These are phyloP conservation scores for Caenorhabditis sp. DNA, from an alignment of 2,888 invertebrate genomes.

Conservation along the genomic window DNA sequence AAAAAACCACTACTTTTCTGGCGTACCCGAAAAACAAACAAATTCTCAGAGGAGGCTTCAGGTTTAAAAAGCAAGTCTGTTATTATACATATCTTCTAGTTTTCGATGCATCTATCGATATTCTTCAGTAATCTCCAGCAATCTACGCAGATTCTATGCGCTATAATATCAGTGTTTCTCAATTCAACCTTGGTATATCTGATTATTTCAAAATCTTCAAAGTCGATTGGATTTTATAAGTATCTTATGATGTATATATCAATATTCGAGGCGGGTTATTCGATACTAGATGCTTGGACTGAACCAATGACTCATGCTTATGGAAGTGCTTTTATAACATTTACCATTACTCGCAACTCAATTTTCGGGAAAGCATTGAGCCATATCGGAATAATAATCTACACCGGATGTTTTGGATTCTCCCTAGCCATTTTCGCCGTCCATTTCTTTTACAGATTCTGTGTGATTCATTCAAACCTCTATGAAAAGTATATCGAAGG, in stretches of 20 bases:
- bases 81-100: no score
- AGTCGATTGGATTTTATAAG: neutral
- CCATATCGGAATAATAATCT: slow-evolving; percentile 1
- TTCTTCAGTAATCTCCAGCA: neutral
- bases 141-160: neutral
- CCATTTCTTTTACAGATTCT: slow-evolving; percentile 24
- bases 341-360: neutral
- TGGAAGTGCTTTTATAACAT: no score
- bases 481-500: slow-evolving; percentile 5
- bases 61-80: no score
- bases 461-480: slow-evolving; percentile 5
- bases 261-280: neutral
- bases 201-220: neutral
- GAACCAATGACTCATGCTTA: neutral
- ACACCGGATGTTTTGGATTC: slow-evolving; percentile 16
- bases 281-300: neutral
- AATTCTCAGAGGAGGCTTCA: no score
- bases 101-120: no score
- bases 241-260: neutral
- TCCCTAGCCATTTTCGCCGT: slow-evolving; percentile 25
- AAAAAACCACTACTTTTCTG: no score
- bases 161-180: neutral
- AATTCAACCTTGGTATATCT: neutral
- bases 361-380: neutral
- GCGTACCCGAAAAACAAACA: no score